Evolutionary conservation across 2,888 invertebrate species (phyloP), one percentile per base, ranked within the genome.

Genomic region (Halictus quadricinctus): DNA sequence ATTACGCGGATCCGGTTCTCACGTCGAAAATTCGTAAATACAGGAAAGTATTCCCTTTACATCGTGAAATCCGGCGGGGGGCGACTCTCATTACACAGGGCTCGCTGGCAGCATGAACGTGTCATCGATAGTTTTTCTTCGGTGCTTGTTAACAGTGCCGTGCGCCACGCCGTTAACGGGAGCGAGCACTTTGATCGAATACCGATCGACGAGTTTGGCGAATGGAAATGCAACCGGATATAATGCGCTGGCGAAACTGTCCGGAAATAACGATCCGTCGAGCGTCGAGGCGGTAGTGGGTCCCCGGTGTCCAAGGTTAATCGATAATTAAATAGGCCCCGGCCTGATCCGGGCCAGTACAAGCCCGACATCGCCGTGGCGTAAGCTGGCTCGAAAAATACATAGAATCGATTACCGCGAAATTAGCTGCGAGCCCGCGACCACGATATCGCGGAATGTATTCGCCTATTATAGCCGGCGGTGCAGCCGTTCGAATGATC

Each of bases 321-420:
- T 93, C 91, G 89, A 90, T 91, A 93, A 93, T 93, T 93, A 93
- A 92, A 92, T 92, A 92, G 90, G 91, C 18, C 66, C 41, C 64
- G 6, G 58, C 15, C 25, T 21, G 36, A 66, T 72, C 76, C 69
- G 29, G 64, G 29, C 64, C 64, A 8, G 29, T 3, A 8, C 2
- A 8, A 18, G 29, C 29, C 8, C 2, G 8, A 1, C 8, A 8
- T 15, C 25, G n/a, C 21, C 64, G 15, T 0, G 58, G 13, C 7
- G 29, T 18, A 29, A 13, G 13, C 50, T 50, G 18, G 50, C 41
- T n/a, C 79, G 79, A 83, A 81, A 87, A 87, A 76, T 79, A n/a
- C 43, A 18, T 48, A 12, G 41, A 43, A 41, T 70, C 46, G 58
- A 41, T 69, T 58, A 25, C n/a, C 72, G 25, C 48, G 77, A 36